A percentile compares a stretch with the other conserved stretches of the same genome.
Conservation (phyloP, 23 tunicate genomes). For the Halocynthia roretzi region DNA sequence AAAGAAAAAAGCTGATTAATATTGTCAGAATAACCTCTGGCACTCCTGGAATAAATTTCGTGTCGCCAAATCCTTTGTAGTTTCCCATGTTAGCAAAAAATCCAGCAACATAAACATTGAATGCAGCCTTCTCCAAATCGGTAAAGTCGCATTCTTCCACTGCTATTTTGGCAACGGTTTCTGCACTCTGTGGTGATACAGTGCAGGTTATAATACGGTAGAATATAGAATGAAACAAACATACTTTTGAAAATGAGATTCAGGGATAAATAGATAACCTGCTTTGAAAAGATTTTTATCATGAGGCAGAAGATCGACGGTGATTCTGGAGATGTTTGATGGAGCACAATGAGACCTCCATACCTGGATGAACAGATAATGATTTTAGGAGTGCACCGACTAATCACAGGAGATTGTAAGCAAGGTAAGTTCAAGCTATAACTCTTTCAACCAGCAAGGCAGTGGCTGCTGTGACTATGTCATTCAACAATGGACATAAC, state of each 20-base stretch:
- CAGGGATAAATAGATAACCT: no score
- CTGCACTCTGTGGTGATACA: constrained; percentile 2
- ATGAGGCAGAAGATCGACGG: constrained; percentile 18
- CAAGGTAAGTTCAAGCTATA: no score
- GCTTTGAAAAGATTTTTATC: constrained; percentile 19
- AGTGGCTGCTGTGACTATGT: no score
- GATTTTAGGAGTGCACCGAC: no score
- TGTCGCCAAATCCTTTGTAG: constrained; percentile 32
- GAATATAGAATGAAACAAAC: no score
- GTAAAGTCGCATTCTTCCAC: constrained; percentile 19
- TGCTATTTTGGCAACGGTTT: constrained; percentile 7
- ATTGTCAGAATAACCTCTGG: not conserved
- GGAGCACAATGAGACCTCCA: constrained; percentile 26
- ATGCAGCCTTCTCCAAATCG: not conserved
- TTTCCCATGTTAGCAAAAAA: constrained; percentile 31
- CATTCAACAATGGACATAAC: no score
- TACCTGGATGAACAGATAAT: not conserved
- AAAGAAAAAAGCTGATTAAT: no score
- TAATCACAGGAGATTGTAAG: no score
- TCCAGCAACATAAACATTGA: constrained; percentile 28
- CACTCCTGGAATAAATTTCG: constrained; percentile 24
- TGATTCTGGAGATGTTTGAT: constrained; percentile 31
- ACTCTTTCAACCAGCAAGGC: no score
- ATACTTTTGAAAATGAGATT: no score
- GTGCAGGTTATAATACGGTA: no score